phyloP scores from a whole-genome alignment of 1,140 invertebrate species.

The Anthonomus grandis region DNA sequence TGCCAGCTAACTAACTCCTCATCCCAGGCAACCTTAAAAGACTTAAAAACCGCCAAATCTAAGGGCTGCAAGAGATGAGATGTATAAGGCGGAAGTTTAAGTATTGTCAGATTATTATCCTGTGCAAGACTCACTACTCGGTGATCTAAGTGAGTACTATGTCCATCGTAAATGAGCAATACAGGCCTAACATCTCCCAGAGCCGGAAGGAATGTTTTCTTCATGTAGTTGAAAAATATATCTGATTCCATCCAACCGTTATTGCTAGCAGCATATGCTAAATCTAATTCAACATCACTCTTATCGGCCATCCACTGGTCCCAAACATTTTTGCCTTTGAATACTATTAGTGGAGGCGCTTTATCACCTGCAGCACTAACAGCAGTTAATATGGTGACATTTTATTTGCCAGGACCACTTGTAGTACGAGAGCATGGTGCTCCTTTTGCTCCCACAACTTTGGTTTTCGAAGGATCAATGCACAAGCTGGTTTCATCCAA shows the following conservation, averaged over 20 bases:
- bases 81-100: too few relatives aligned
- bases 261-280: slow-evolving; percentile 37
- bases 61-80: too few relatives aligned
- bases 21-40: too few relatives aligned
- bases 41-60: too few relatives aligned
- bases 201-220: slow-evolving; percentile 37
- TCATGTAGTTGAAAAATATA: slow-evolving; percentile 34
- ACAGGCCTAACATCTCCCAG: slow-evolving; percentile 33
- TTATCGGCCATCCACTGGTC: slow-evolving; percentile 27
- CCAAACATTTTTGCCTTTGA: slow-evolving; percentile 37
- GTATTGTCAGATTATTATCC: too few relatives aligned
- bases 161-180: slow-evolving; percentile 45
- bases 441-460: slow-evolving; percentile 39
- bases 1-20: too few relatives aligned
- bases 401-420: slow-evolving; percentile 39
- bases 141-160: slow-evolving; percentile 39
- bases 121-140: slow-evolving; percentile 38
- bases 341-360: slow-evolving; percentile 45
- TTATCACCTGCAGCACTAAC: slow-evolving; percentile 42
- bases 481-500: slow-evolving; percentile 43
- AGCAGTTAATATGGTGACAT: slow-evolving; percentile 42
- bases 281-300: slow-evolving; percentile 30
- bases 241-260: slow-evolving; percentile 44
- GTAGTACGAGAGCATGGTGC: slow-evolving; percentile 37
- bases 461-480: slow-evolving; percentile 37